Evolutionary conservation across 92 coral and sea anemone genomes (phyloP).

Genomic region (Porites cylindrica): DNA sequence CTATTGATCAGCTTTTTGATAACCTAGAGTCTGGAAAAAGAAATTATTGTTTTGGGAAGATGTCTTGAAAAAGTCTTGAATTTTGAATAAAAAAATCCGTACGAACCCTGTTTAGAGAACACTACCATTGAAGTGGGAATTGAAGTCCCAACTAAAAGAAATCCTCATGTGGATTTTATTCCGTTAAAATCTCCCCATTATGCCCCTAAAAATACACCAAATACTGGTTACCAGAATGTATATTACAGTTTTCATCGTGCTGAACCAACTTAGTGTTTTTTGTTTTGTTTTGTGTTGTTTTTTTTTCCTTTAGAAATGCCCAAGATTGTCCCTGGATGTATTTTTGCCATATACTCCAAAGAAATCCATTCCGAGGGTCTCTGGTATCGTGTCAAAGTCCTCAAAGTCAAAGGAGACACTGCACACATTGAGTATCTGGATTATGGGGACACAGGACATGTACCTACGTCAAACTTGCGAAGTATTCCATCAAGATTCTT

Average conservation of each 20-base stretch:
- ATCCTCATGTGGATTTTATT: no score
- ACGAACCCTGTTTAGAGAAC: no score
- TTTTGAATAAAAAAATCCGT: no score
- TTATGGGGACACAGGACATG: constrained; percentile 81
- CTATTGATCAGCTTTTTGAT: no score
- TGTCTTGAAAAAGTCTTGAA: no score
- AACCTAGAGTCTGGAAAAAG: no score
- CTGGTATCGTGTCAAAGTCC: constrained; percentile 92
- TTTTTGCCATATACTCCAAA: constrained; percentile 84
- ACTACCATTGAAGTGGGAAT: no score
- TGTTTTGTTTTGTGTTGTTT: not conserved
- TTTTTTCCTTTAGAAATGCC: constrained; percentile 9
- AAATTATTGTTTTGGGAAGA: no score
- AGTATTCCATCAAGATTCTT: constrained; percentile 81
- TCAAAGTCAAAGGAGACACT: constrained; percentile 60
- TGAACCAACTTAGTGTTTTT: not conserved
- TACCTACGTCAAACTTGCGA: constrained; percentile 66
- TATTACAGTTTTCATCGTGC: not conserved
- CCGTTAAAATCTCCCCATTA: no score
- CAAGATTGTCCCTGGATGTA: constrained; percentile 65
- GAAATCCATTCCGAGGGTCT: constrained; percentile 84
- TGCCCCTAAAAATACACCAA: no score
- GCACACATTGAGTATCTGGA: constrained; percentile 89
- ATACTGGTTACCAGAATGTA: no score
- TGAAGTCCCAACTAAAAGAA: no score